phyloP scores from a whole-genome alignment of 1,140 invertebrate genomes.

The Doryteuthis pealeii region DNA sequence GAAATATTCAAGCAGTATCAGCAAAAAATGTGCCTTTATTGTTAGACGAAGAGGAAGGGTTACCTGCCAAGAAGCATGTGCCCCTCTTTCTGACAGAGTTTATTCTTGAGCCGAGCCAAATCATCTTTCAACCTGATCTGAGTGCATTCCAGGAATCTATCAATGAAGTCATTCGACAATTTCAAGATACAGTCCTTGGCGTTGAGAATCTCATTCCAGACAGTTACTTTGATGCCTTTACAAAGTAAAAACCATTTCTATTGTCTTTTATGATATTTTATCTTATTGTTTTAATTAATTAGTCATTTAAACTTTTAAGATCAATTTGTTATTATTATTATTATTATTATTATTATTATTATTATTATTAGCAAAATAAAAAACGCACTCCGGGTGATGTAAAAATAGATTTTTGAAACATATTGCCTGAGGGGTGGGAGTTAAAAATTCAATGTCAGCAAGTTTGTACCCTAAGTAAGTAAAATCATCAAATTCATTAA shows the following conservation, averaged over 20 bases:
- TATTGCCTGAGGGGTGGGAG: too few species aligned
- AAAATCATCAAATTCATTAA: too few species aligned
- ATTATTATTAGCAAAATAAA: too few species aligned
- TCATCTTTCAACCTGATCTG: constrained; percentile 56
- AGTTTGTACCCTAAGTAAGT: too few species aligned
- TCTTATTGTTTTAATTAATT: not conserved
- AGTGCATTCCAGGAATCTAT: constrained; percentile 56
- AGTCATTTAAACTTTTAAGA: not conserved
- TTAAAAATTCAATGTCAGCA: too few species aligned
- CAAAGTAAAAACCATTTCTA: constrained; percentile 49
- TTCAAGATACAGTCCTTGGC: constrained; percentile 58
- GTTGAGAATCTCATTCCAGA: constrained; percentile 59
- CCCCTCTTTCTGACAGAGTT: constrained; percentile 59
- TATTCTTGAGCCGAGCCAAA: constrained; percentile 55
- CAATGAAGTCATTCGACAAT: constrained; percentile 56
- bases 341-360: not conserved
- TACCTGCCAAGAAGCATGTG: constrained; percentile 31
- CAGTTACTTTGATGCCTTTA: constrained; percentile 60
- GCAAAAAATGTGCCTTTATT: too few species aligned
- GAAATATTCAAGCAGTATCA: too few species aligned
- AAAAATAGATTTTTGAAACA: too few species aligned
- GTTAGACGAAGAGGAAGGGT: too few species aligned
- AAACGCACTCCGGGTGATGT: too few species aligned
- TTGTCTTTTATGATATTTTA: too few species aligned
- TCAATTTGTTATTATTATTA: too few species aligned